Conservation (phyloP, 2,888 invertebrate genomes). For the Nephrotoma appendiculata region DNA sequence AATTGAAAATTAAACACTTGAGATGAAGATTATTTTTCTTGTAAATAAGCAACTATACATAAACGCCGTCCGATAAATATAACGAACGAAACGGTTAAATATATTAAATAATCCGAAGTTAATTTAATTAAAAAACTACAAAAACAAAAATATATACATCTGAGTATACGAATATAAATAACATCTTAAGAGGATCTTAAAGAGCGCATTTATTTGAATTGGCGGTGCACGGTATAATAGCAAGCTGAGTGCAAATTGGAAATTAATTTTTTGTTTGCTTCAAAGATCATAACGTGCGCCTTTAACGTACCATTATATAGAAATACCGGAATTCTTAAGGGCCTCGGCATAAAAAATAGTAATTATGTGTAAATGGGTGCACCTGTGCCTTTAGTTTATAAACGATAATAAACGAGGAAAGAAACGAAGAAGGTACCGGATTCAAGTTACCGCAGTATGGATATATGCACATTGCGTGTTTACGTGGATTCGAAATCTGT, state of each 20-base stretch:
- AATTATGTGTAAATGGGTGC: too few species aligned
- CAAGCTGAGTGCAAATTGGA: neutral
- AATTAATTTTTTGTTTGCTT: neutral
- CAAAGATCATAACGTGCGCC: too few species aligned
- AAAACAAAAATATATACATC: neutral
- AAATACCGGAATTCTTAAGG: too few species aligned
- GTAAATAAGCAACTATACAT: neutral
- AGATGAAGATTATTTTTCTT: neutral
- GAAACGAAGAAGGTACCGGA: too few species aligned
- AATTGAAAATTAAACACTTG: neutral
- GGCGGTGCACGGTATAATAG: neutral
- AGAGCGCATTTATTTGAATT: neutral
- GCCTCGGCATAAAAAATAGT: too few species aligned
- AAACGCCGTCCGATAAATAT: neutral
- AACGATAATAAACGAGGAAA: too few species aligned
- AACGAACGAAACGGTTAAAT: neutral
- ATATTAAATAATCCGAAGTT: neutral
- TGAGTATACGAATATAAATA: neutral
- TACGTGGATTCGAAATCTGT: too few species aligned
- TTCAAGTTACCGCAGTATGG: too few species aligned
- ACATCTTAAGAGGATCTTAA: neutral
- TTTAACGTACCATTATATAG: too few species aligned
- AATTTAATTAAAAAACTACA: neutral
- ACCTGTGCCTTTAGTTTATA: too few species aligned
- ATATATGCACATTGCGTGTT: too few species aligned